Conservation (phyloP, 1,140 invertebrate species). For the Nilaparvata lugens region DNA sequence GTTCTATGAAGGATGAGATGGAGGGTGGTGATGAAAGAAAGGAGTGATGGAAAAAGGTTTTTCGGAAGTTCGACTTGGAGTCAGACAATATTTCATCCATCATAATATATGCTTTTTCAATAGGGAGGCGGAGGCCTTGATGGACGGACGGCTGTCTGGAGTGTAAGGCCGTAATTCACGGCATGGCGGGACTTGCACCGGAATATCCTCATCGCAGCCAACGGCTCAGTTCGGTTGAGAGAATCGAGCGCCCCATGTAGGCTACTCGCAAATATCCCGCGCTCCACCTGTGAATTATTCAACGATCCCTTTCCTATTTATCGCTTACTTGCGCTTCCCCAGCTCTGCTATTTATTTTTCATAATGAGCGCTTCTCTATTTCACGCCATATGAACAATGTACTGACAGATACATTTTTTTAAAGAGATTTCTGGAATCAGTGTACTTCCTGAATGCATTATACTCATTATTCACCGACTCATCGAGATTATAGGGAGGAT, state of each 20-base stretch:
- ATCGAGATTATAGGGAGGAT: too few species aligned
- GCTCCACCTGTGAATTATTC: background rate
- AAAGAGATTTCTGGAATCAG: too few species aligned
- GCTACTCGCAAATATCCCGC: background rate
- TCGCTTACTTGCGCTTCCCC: background rate
- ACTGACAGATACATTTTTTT: too few species aligned
- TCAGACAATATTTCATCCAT: constrained; percentile 3
- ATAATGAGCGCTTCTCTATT: background rate
- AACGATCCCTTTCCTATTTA: background rate
- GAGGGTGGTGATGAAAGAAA: too few species aligned
- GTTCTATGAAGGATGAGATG: too few species aligned
- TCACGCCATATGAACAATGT: too few species aligned
- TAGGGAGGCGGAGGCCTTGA: background rate
- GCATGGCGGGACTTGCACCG: too few species aligned
- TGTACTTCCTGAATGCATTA: too few species aligned
- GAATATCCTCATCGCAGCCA: too few species aligned
- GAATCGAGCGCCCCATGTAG: background rate
- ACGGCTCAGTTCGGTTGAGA: background rate
- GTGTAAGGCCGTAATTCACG: too few species aligned
- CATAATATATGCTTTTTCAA: constrained; percentile 5
- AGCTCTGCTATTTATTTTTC: background rate
- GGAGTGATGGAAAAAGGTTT: background rate
- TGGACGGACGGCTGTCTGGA: background rate
- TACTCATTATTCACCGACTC: too few species aligned
- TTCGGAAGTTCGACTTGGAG: background rate